phyloP scores from a whole-genome alignment of 2,797 vertebrate genomes.

The Carcharodon carcharias region DNA sequence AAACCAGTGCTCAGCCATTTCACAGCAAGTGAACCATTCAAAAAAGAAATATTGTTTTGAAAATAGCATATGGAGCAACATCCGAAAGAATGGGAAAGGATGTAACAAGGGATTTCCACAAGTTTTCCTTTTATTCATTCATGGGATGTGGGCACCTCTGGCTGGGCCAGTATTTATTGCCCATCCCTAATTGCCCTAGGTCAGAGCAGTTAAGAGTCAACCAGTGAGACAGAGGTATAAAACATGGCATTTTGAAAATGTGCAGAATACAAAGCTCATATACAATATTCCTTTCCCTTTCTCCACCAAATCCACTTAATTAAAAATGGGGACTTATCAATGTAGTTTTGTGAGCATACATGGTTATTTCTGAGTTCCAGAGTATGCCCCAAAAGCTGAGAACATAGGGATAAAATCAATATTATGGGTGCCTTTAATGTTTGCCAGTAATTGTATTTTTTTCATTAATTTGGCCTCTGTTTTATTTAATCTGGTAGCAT shows the following conservation, averaged over 20 bases:
- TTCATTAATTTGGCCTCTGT: background rate
- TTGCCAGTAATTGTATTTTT: background rate
- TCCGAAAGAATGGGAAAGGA: background rate
- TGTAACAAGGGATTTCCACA: background rate
- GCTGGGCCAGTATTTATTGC: too few relatives aligned
- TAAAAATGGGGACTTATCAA: too few relatives aligned
- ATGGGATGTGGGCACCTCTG: too few relatives aligned
- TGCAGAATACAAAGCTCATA: too few relatives aligned
- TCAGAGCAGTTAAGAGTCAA: too few relatives aligned
- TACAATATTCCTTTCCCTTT: background rate
- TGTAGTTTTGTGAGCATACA: background rate
- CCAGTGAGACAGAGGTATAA: background rate
- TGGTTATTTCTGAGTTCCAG: background rate
- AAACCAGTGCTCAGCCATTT: slow-evolving; percentile 11
- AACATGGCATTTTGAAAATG: background rate
- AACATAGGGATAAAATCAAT: background rate
- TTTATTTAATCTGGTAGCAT: background rate
- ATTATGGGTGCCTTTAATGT: background rate
- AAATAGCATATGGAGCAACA: background rate
- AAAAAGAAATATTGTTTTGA: background rate
- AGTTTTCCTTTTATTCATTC: too few relatives aligned
- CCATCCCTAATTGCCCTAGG: too few relatives aligned
- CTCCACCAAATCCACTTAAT: background rate
- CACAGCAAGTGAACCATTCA: slow-evolving; percentile 8
- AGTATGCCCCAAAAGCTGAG: background rate